Evolutionary conservation across 1,140 invertebrate species (phyloP), one percentile per base, ranked within the genome.

Genomic region (Dufourea novaeangliae): DNA sequence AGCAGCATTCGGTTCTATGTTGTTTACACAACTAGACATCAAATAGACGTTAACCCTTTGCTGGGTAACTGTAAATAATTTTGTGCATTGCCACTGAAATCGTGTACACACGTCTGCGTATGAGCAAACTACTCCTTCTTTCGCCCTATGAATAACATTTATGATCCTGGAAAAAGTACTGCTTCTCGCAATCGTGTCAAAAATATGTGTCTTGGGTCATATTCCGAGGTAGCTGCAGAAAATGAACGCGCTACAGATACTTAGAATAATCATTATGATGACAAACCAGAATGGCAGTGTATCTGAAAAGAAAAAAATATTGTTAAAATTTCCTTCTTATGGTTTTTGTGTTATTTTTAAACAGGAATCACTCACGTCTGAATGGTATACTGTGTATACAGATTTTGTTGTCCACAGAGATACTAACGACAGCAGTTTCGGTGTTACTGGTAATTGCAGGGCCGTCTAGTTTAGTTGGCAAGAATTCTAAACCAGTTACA

Each of bases 321-420:
- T 7, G 10, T 17, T 34, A n/a, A 20, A 27, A 59, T 44, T n/a
- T n/a, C 6, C 20, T n/a, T n/a, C 46, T 50, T 50, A n/a, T n/a
- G n/a, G n/a, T n/a, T 29, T 63, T 56, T 34, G 5, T 0, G 10
- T 17, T 11, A 1, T 8, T 2, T 32, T 10, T 0, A 17, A 29
- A 37, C 12, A 12, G 22, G 1, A 27, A 37, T 77, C 50, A 94
- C 95, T 94, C 93, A 98, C 97, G 93, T 94, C 96, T 94, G 89
- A 95, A 95, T 41, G 96, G 96, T 91, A 98, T 94, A 88, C 96
- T 97, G 92, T 98, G 97, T 87, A 98, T 95, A 87, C 96, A 97
- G 73, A 99, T 95, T 93, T 96, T 96, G 93, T 98, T 98, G 93
- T 99, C 98, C 54, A 98, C 97, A 25, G 98, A 98, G 84, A 99